These are phyloP conservation scores for Centruroides vittatus DNA, from an alignment of 1,140 invertebrate genomes.

Conservation along the genomic window DNA sequence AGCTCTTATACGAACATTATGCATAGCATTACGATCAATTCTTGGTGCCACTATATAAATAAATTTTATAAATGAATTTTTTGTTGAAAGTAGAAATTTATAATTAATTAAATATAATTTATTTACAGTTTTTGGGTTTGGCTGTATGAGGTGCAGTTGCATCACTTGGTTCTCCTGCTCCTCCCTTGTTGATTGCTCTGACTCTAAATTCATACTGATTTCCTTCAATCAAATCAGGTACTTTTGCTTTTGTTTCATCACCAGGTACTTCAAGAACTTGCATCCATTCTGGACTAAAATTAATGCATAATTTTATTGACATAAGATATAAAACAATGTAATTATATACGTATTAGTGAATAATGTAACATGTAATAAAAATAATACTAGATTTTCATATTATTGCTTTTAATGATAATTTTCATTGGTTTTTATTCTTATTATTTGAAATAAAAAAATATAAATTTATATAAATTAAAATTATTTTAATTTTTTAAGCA, in stretches of 20 bases:
- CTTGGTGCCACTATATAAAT: slow-evolving; percentile 64
- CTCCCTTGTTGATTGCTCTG: slow-evolving; percentile 25
- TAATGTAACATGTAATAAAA: no score
- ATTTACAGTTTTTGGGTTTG: slow-evolving; percentile 65
- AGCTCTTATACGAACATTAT: slow-evolving; percentile 81
- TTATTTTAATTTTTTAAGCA: no score
- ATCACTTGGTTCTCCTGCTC: slow-evolving; percentile 64
- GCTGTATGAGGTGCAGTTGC: slow-evolving; percentile 76
- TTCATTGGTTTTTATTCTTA: no score
- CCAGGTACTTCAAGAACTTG: slow-evolving; percentile 70
- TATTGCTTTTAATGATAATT: no score
- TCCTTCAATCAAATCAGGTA: slow-evolving; percentile 77
- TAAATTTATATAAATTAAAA: no score
- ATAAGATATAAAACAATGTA: background rate
- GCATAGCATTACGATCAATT: slow-evolving; percentile 84
- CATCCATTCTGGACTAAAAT: slow-evolving; percentile 57
- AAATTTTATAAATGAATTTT: background rate
- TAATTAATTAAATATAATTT: background rate
- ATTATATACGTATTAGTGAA: no score
- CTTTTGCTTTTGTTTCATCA: slow-evolving; percentile 58
- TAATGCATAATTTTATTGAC: background rate
- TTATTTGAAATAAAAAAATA: no score
- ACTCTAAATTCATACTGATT: slow-evolving; percentile 83
- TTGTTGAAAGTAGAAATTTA: background rate
- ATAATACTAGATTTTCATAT: no score